phyloP scores from a whole-genome alignment of 2,888 invertebrate genomes.

The Nomada hirtipes region DNA sequence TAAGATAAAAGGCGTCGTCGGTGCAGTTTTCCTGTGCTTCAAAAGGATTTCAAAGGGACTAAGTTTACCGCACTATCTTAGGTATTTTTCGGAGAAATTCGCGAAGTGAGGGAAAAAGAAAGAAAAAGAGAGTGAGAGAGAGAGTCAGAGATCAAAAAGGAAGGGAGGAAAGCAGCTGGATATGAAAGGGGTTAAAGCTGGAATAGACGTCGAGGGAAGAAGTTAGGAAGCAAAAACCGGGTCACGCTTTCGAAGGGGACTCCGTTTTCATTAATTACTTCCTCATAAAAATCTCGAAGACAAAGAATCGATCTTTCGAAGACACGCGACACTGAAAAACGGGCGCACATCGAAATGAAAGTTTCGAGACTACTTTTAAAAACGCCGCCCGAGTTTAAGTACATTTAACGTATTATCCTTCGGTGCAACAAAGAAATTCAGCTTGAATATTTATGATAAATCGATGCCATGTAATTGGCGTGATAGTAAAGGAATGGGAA shows the following conservation, averaged over 20 bases:
- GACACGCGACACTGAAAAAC: not conserved
- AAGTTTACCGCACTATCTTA: constrained; percentile 35
- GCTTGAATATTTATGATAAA: no score
- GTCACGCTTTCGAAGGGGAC: constrained; percentile 58
- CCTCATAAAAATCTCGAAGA: constrained; percentile 22
- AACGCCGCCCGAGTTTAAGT: no score
- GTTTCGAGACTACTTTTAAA: no score
- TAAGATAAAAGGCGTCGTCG: constrained; percentile 63
- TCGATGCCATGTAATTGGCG: no score
- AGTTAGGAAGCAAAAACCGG: constrained; percentile 47
- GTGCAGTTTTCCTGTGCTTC: constrained; percentile 52
- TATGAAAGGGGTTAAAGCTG: constrained; percentile 58
- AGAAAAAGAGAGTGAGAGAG: not conserved
- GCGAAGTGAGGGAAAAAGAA: not conserved
- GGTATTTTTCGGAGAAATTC: constrained; percentile 53
- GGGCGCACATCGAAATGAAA: not conserved
- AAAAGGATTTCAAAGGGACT: constrained; percentile 67
- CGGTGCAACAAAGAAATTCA: no score
- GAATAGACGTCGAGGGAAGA: constrained; percentile 32
- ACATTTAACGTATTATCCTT: no score
- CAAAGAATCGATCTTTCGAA: not conserved
- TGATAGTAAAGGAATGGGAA: no score
- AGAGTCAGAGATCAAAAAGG: constrained; percentile 28
- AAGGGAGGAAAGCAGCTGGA: constrained; percentile 25
- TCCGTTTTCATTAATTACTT: constrained; percentile 52